Evolutionary conservation across 2,113 vertebrate genomes (phyloP).

Genomic region (Hemiprocne comata): DNA sequence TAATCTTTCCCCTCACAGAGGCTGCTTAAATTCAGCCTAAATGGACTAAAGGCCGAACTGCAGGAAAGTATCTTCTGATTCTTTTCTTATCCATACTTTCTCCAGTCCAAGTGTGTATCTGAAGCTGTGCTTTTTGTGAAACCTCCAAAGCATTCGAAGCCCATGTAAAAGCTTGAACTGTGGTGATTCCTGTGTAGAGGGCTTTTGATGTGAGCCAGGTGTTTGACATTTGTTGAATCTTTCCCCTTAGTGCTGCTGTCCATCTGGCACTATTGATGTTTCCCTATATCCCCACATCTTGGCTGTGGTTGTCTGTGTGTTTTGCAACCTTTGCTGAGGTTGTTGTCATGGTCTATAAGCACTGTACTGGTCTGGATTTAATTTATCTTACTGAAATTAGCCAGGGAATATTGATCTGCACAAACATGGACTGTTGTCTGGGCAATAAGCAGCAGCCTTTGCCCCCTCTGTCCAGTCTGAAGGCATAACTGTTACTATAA

Average conservation of each 20-base stretch:
- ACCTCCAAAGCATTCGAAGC: neutral
- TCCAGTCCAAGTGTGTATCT: neutral
- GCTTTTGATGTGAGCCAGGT: neutral
- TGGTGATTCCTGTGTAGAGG: fast-evolving
- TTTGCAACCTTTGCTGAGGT: neutral
- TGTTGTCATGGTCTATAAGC: neutral
- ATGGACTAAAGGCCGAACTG: neutral
- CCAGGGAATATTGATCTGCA: neutral
- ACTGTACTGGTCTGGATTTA: neutral
- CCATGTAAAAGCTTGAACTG: neutral
- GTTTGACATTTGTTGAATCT: neutral
- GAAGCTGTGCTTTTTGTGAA: neutral
- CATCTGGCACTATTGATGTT: neutral
- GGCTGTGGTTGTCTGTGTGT: neutral
- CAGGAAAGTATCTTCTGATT: neutral
- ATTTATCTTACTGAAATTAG: neutral
- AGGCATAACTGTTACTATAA: neutral
- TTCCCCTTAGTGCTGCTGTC: neutral
- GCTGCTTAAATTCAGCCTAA: neutral
- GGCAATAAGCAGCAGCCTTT: neutral
- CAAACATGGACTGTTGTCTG: neutral
- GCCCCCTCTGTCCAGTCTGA: neutral
- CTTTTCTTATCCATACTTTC: neutral
- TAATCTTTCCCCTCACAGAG: neutral
- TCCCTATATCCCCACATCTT: neutral